These are phyloP conservation scores for Trilocha varians DNA, from an alignment of 2,888 invertebrate genomes.

Conservation along the genomic window DNA sequence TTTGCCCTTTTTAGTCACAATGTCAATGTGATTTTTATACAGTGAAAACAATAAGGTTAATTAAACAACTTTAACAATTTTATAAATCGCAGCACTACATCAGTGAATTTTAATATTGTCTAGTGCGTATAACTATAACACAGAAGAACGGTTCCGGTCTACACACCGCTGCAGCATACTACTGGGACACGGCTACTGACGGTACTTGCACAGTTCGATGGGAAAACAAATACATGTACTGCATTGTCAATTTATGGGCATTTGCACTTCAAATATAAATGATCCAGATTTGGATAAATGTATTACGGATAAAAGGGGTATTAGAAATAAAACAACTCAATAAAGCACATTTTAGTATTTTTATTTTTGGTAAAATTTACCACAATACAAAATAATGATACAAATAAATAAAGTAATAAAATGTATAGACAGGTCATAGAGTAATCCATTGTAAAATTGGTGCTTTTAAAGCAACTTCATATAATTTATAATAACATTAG, in stretches of 20 bases:
- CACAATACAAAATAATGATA: slow-evolving; percentile 72
- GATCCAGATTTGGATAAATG: slow-evolving; percentile 7
- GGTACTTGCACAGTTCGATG: slow-evolving; percentile 87
- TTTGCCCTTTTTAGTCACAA: too few relatives aligned
- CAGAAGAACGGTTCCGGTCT: slow-evolving; percentile 89
- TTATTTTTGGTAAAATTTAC: slow-evolving; percentile 74
- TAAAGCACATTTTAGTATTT: slow-evolving; percentile 73
- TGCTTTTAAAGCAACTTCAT: slow-evolving; percentile 73
- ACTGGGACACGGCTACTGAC: slow-evolving; percentile 87
- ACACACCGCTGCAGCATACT: slow-evolving; percentile 88
- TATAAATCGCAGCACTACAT: too few relatives aligned
- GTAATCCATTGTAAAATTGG: slow-evolving; percentile 72
- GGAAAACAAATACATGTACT: slow-evolving; percentile 91
- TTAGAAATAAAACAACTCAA: slow-evolving; percentile 39
- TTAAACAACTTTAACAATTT: too few relatives aligned
- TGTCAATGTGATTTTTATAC: too few relatives aligned
- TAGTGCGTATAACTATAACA: slow-evolving; percentile 87
- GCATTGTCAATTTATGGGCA: slow-evolving; percentile 87
- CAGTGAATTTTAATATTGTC: too few relatives aligned
- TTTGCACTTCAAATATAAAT: slow-evolving; percentile 68
- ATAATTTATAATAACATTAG: slow-evolving; percentile 74
- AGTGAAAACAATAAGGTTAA: too few relatives aligned
- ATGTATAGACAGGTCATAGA: slow-evolving; percentile 72
- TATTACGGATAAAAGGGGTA: neutral
- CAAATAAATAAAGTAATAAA: slow-evolving; percentile 73